A percentile compares a stretch with the other conserved stretches of the same genome.
Conservation (phyloP, 2,888 invertebrate species). For the Lithophane socia region DNA sequence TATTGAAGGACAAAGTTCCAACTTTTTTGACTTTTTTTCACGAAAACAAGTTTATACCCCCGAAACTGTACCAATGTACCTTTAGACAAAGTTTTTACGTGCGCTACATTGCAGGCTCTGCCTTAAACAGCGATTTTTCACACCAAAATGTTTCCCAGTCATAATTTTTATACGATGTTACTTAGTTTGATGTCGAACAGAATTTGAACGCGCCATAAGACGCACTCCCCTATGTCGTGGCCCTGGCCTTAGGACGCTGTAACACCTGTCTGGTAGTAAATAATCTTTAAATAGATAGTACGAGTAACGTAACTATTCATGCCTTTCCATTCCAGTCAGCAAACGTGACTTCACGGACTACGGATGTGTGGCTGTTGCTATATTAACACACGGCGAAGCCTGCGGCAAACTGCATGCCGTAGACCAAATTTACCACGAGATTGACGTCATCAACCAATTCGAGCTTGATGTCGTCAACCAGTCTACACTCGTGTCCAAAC, state of each 20-base stretch:
- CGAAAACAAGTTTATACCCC: too few species aligned
- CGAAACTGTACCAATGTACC: too few species aligned
- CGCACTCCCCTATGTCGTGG: too few species aligned
- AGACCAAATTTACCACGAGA: slow-evolving; percentile 78
- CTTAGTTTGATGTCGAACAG: too few species aligned
- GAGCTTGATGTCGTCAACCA: slow-evolving; percentile 68
- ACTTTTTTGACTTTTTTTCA: not conserved
- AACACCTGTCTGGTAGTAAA: not conserved
- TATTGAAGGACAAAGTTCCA: not conserved
- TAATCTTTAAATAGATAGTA: not conserved
- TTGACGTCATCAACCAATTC: slow-evolving; percentile 79
- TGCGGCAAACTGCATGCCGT: slow-evolving; percentile 78
- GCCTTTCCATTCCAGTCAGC: slow-evolving; percentile 66
- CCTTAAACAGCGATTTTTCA: too few species aligned
- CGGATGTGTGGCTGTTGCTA: slow-evolving; percentile 80
- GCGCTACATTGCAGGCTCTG: too few species aligned
- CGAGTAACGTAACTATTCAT: too few species aligned
- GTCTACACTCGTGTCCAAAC: slow-evolving; percentile 80
- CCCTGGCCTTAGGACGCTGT: not conserved
- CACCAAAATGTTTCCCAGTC: too few species aligned
- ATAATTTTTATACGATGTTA: too few species aligned
- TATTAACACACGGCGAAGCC: slow-evolving; percentile 81
- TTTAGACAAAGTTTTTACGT: too few species aligned
- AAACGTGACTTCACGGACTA: slow-evolving; percentile 77
- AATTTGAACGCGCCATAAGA: too few species aligned